Evolutionary conservation across 92 coral and sea anemone species (phyloP).

Genomic region (Diadumene lineata): DNA sequence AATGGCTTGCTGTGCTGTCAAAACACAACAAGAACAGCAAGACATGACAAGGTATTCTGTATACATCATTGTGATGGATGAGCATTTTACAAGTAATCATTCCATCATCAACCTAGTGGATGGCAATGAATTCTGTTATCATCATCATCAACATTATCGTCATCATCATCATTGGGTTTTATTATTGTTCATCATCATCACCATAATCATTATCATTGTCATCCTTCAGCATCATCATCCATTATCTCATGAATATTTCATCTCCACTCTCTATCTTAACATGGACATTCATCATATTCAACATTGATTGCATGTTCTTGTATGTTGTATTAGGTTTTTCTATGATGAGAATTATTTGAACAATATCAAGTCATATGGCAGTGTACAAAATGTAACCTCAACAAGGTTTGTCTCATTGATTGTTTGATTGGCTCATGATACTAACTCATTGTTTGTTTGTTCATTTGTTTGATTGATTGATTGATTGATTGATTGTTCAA

Average conservation of each 20-base stretch:
- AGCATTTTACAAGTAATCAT: too few species aligned
- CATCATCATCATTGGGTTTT: neutral
- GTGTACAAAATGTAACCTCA: slow-evolving; percentile 30
- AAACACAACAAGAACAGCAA: neutral
- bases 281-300: too few species aligned
- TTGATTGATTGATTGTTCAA: neutral
- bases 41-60: slow-evolving; percentile 2
- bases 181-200: too few species aligned
- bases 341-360: slow-evolving; percentile 37
- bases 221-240: too few species aligned
- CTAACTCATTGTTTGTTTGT: neutral
- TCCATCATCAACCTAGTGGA: neutral
- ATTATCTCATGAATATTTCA: too few species aligned
- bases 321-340: slow-evolving; percentile 46
- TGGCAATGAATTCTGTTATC: too few species aligned
- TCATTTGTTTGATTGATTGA: too few species aligned
- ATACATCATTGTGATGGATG: too few species aligned
- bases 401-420: slow-evolving; percentile 34
- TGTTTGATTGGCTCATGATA: neutral
- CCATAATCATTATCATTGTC: too few species aligned
- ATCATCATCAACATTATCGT: neutral
- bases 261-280: too few species aligned
- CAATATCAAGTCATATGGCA: slow-evolving; percentile 46
- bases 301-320: neutral
- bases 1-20: slow-evolving; percentile 67